A percentile compares a stretch with the other conserved stretches of the same genome.
phyloP scores from a whole-genome alignment of 2,888 invertebrate genomes.

The Apantesis nais region DNA sequence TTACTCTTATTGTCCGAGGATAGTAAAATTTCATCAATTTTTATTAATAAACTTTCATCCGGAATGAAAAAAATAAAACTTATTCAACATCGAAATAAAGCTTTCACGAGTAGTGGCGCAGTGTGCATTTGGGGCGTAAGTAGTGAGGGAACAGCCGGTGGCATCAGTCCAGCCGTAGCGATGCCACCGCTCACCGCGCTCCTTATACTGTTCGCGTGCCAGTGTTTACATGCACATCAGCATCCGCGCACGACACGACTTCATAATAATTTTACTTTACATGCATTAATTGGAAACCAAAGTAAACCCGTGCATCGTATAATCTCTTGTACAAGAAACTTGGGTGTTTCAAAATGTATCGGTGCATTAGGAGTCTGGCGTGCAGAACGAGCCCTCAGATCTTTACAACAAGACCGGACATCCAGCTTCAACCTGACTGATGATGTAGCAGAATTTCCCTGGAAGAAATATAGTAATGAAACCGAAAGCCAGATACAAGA shows the following conservation, averaged over 20 bases:
- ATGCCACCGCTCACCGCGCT: conserved; percentile 79
- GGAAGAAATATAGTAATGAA: conserved; percentile 70
- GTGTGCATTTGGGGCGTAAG: conserved; percentile 57
- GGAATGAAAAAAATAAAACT: conserved; percentile 20
- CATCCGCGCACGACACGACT: conserved; percentile 55
- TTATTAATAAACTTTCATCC: conserved; percentile 1
- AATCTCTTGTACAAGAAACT: conserved; percentile 60
- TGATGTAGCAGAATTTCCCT: conserved; percentile 72
- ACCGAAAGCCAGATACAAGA: conserved; percentile 80
- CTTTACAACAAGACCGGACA: conserved; percentile 42
- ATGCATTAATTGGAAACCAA: conserved; percentile 48
- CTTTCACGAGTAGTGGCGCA: conserved; percentile 59
- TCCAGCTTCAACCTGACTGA: conserved; percentile 54
- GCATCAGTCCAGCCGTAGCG: conserved; percentile 72
- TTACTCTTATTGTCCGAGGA: neutral
- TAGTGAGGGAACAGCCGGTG: conserved; percentile 51
- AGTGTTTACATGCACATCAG: conserved; percentile 55
- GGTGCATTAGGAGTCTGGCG: conserved; percentile 85
- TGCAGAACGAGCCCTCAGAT: conserved; percentile 66
- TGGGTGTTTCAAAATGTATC: conserved; percentile 83
- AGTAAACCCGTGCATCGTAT: conserved; percentile 50
- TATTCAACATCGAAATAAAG: conserved; percentile 38
- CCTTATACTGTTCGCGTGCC: conserved; percentile 65
- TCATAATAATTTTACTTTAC: conserved; percentile 49
- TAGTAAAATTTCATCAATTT: neutral